These are phyloP conservation scores for Propithecus perrieri DNA, from an alignment of 2,797 vertebrate species.

Conservation along the genomic window DNA sequence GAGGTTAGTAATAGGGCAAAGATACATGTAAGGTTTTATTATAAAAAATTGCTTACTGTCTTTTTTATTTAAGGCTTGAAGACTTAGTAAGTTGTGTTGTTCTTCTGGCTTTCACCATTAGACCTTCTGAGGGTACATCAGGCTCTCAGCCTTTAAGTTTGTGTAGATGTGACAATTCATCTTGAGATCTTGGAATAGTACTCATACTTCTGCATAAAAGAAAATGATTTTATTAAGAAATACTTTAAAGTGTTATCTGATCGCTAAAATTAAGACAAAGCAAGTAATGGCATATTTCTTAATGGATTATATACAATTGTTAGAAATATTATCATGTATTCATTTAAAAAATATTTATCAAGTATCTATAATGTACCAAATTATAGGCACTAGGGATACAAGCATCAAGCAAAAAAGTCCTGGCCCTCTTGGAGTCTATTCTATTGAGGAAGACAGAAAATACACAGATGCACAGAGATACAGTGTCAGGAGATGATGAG, in stretches of 20 bases:
- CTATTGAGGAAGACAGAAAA: neutral
- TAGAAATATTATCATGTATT: slow-evolving; percentile 29
- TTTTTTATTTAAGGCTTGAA: slow-evolving; percentile 12
- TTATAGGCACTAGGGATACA: slow-evolving; percentile 15
- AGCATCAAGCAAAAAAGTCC: slow-evolving; percentile 32
- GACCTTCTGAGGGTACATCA: neutral
- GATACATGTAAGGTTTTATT: neutral
- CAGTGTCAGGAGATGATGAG: neutral
- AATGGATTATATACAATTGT: neutral
- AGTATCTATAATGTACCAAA: neutral
- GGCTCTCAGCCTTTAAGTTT: neutral
- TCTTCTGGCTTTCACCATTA: neutral
- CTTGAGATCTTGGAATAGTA: slow-evolving; percentile 28
- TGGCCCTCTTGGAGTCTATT: slow-evolving; percentile 33
- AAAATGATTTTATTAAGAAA: slow-evolving; percentile 41
- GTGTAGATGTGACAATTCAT: neutral
- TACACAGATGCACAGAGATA: neutral
- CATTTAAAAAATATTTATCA: slow-evolving; percentile 19
- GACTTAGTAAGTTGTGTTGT: neutral
- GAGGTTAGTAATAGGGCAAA: slow-evolving; percentile 85
- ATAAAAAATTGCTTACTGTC: neutral
- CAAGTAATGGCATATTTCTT: slow-evolving; percentile 12
- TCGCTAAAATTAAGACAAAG: slow-evolving; percentile 14
- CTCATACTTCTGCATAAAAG: slow-evolving; percentile 11
- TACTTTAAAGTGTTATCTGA: slow-evolving; percentile 18